Conservation (phyloP, 2,113 vertebrate genomes). For the Ancistrus triradiatus region DNA sequence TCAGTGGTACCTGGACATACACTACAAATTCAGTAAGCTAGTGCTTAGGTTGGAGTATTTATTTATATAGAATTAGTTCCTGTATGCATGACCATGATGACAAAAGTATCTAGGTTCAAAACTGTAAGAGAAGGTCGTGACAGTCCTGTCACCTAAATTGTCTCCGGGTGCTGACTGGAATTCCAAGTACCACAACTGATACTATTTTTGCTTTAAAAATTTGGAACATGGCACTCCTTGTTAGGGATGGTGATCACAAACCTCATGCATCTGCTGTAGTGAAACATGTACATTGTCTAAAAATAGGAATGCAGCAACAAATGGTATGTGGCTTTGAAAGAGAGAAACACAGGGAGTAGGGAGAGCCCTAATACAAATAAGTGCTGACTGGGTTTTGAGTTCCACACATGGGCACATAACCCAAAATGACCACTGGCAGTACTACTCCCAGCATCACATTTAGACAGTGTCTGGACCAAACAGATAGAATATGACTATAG, state of each 20-base stretch:
- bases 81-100: no score
- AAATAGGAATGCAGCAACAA: constrained; percentile 17
- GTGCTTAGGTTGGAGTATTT: no score
- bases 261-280: constrained; percentile 51
- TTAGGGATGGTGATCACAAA: constrained; percentile 43
- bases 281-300: constrained; percentile 8
- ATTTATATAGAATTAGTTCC: no score
- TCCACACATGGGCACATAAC: neutral
- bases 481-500: no score
- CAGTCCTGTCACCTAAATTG: neutral
- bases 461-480: no score
- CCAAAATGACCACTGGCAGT: neutral
- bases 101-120: neutral
- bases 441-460: no score
- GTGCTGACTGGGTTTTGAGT: constrained; percentile 21
- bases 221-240: neutral
- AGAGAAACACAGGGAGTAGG: neutral
- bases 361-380: neutral
- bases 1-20: no score
- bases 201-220: neutral
- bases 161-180: no score
- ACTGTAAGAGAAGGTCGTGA: neutral
- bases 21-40: no score
- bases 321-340: neutral
- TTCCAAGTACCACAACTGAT: constrained; percentile 4